Evolutionary conservation across 53 echinoderm and acorn worm genomes (phyloP).

Genomic region (Hippasteria phrygiana): DNA sequence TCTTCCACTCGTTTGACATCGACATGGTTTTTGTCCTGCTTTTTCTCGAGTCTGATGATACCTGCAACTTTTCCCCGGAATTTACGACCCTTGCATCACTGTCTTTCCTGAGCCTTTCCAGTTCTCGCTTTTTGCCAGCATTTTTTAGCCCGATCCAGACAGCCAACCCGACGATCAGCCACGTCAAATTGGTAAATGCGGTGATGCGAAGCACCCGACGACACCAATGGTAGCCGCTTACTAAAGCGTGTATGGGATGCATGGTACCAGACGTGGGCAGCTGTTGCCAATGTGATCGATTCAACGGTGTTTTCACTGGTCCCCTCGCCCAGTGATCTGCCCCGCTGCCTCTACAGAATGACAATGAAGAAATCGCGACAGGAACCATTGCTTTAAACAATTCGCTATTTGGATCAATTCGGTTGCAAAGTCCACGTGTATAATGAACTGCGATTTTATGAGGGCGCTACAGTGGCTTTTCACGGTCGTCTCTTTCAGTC

Average conservation of each 20-base stretch:
- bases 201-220: constrained; percentile 33
- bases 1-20: constrained; percentile 28
- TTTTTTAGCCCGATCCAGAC: constrained; percentile 16
- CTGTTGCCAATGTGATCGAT: neutral
- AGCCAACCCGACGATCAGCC: constrained; percentile 8
- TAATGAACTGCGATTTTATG: neutral
- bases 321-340: neutral
- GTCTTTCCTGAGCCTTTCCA: neutral
- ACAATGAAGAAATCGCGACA: neutral
- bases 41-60: neutral
- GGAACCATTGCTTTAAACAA: neutral
- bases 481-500: too few species aligned
- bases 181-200: constrained; percentile 11
- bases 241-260: neutral
- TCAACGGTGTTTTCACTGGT: neutral
- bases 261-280: constrained; percentile 18
- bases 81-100: constrained; percentile 35
- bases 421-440: neutral
- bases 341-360: neutral
- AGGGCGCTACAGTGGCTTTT: neutral
- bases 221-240: constrained; percentile 8
- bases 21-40: constrained; percentile 8
- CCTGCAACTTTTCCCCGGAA: constrained; percentile 36
- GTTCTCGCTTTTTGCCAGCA: neutral
- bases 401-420: neutral